phyloP scores from a whole-genome alignment of 2,888 invertebrate genomes.

The Leistus spinibarbis region DNA sequence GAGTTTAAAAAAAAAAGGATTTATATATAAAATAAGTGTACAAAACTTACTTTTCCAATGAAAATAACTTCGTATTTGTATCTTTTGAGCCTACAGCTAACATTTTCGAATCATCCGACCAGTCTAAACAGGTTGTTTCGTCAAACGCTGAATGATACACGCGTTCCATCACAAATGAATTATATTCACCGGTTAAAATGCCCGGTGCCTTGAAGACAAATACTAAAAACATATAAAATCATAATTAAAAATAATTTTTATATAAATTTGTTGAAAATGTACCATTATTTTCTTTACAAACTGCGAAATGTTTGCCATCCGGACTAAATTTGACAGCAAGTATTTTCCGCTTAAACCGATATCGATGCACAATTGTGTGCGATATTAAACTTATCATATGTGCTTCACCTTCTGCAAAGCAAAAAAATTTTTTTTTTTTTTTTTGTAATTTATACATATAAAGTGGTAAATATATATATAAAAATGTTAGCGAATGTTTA shows the following conservation, averaged over 20 bases:
- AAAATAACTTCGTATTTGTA: constrained; percentile 83
- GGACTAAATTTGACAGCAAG: constrained; percentile 88
- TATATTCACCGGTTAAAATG: constrained; percentile 78
- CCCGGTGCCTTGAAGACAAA: constrained; percentile 88
- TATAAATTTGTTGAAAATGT: not conserved
- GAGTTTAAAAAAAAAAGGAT: no score
- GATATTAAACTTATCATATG: constrained; percentile 86
- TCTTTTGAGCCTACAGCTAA: constrained; percentile 92
- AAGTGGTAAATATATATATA: constrained; percentile 29
- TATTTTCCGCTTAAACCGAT: constrained; percentile 80
- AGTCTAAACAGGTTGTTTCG: constrained; percentile 85
- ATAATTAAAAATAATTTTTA: constrained; percentile 17
- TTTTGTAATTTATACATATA: no score
- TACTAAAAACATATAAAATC: constrained; percentile 59
- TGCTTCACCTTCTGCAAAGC: constrained; percentile 73
- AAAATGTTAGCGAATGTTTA: constrained; percentile 51
- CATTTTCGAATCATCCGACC: constrained; percentile 90
- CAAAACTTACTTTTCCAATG: constrained; percentile 65
- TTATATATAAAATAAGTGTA: not conserved
- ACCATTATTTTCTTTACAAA: constrained; percentile 85
- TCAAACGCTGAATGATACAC: constrained; percentile 84
- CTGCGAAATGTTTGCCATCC: constrained; percentile 90
- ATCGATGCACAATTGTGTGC: constrained; percentile 79
- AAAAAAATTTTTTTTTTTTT: not conserved
- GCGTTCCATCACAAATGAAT: constrained; percentile 84